Evolutionary conservation across 2,113 vertebrate species (phyloP).

Genomic region (Rhinogobius similis): DNA sequence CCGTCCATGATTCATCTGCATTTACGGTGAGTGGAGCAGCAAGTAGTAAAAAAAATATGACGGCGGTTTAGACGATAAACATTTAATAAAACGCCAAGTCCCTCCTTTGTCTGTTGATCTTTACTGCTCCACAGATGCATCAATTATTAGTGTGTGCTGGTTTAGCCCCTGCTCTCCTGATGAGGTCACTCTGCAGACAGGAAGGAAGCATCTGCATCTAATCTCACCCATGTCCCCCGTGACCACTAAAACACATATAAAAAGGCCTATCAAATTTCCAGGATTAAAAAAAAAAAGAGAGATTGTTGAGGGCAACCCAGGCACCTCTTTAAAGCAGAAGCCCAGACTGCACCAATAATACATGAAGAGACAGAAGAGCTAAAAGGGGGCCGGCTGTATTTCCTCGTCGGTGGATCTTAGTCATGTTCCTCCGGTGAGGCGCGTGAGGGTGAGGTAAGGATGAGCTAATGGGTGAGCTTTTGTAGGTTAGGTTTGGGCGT

Average conservation of each 20-base stretch:
- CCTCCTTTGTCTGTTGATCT: constrained; percentile 18
- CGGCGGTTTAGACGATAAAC: neutral
- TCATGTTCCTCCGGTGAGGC: constrained; percentile 55
- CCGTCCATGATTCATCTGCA: neutral
- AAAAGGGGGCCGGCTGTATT: constrained; percentile 26
- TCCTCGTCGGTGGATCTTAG: constrained; percentile 24
- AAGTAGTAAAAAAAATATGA: constrained; percentile 5
- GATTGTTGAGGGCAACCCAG: constrained; percentile 4
- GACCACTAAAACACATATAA: constrained; percentile 23
- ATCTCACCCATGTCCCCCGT: constrained; percentile 16
- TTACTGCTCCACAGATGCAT: constrained; percentile 14
- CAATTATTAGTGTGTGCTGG: constrained; percentile 15
- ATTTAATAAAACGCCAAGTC: constrained; percentile 1
- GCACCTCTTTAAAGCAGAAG: constrained; percentile 33
- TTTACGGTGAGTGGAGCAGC: neutral
- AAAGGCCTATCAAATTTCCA: constrained; percentile 25
- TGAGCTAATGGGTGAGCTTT: constrained; percentile 62
- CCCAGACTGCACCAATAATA: constrained; percentile 13
- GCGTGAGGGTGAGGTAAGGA: constrained; percentile 64
- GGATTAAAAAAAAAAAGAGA: constrained; percentile 16
- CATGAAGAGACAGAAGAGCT: constrained; percentile 17
- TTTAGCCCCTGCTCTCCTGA: constrained; percentile 28
- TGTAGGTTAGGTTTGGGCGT: constrained; percentile 46
- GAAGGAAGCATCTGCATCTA: constrained; percentile 32
- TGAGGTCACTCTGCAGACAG: constrained; percentile 35